These are phyloP conservation scores for Chelonus formosanus DNA, from an alignment of 2,888 invertebrate genomes.

Conservation along the genomic window DNA sequence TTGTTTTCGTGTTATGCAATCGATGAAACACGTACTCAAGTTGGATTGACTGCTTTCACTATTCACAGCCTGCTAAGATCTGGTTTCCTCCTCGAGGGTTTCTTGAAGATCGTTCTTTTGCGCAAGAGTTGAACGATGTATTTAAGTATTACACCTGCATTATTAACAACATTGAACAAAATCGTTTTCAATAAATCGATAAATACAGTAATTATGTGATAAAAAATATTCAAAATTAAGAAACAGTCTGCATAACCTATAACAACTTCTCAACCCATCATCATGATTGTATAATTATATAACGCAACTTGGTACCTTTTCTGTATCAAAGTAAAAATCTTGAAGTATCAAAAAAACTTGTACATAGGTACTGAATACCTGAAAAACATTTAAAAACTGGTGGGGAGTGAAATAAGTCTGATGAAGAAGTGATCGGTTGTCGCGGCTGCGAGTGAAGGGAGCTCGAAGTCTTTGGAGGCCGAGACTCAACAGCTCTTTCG, in stretches of 20 bases:
- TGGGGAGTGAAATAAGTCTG: conserved; percentile 25
- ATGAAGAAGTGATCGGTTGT: conserved; percentile 27
- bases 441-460: conserved; percentile 43
- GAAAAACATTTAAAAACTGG: conserved; percentile 7
- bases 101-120: conserved; percentile 45
- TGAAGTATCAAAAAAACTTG: conserved; percentile 23
- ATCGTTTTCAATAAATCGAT: no score
- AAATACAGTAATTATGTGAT: no score
- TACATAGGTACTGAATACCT: conserved; percentile 25
- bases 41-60: conserved; percentile 58
- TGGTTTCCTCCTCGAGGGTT: conserved; percentile 51
- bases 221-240: no score
- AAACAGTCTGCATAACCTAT: no score
- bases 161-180: no score
- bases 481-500: conserved; percentile 33
- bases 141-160: no score
- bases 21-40: conserved; percentile 35
- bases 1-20: conserved; percentile 34
- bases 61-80: conserved; percentile 50
- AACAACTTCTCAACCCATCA: no score
- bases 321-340: background rate
- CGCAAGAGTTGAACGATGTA: conserved; percentile 41
- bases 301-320: no score
- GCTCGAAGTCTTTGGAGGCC: conserved; percentile 42
- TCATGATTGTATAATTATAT: background rate